These are phyloP conservation scores for Holothuria glaberrima DNA, from an alignment of 35 echinoderm and acorn worm genomes.

Conservation along the genomic window DNA sequence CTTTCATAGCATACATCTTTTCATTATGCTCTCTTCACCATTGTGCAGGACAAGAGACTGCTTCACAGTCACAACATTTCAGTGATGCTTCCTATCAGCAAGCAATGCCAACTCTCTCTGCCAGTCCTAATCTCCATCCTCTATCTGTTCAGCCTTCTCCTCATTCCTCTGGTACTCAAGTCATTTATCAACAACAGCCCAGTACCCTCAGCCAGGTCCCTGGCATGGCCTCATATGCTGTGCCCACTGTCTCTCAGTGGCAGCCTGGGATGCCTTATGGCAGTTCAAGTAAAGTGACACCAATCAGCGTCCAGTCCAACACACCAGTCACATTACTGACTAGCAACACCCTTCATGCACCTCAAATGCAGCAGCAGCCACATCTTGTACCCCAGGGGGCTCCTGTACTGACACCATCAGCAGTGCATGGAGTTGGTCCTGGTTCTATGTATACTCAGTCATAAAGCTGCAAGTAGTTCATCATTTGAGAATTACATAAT, in stretches of 20 bases:
- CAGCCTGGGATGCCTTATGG: slow-evolving; percentile 12
- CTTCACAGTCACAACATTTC: slow-evolving; percentile 18
- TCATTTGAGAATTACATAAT: too few relatives aligned
- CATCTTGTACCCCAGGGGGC: slow-evolving; percentile 24
- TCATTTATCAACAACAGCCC: slow-evolving; percentile 24
- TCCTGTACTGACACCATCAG: slow-evolving; percentile 20
- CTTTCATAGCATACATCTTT: too few relatives aligned
- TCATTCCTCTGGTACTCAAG: slow-evolving; percentile 18
- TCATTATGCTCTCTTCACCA: too few relatives aligned
- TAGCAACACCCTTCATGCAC: slow-evolving; percentile 29
- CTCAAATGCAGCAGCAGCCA: slow-evolving; percentile 27
- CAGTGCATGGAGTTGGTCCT: background rate
- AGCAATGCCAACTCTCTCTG: slow-evolving; percentile 20
- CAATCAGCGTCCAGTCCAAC: slow-evolving; percentile 13
- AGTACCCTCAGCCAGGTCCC: background rate
- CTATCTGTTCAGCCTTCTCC: slow-evolving; percentile 1
- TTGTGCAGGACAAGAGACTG: slow-evolving; percentile 13
- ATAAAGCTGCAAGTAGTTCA: background rate
- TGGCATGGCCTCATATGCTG: slow-evolving; percentile 1
- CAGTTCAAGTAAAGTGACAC: slow-evolving; percentile 23
- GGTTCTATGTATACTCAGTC: slow-evolving; percentile 39
- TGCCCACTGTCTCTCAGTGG: slow-evolving; percentile 38
- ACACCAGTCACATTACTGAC: slow-evolving; percentile 24
- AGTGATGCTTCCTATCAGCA: slow-evolving; percentile 33
- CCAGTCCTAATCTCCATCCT: slow-evolving; percentile 28